Evolutionary conservation across 2,113 vertebrate genomes (phyloP), one percentile per base, ranked within the genome.

Genomic region (Tenrec ecaudatus): DNA sequence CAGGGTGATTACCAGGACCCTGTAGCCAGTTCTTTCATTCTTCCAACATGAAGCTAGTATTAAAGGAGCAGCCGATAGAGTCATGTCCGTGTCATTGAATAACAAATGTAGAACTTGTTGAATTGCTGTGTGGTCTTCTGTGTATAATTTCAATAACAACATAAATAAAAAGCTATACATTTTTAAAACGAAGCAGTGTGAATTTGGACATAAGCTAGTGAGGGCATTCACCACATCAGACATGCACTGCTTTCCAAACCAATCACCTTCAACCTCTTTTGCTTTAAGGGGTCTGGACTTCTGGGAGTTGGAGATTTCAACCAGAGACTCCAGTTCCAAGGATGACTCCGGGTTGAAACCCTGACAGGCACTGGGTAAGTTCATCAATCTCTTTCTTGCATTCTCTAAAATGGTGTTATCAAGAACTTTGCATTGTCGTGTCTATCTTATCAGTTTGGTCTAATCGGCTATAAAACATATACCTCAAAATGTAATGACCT

Each of bases 341-440:
- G 22, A 38, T 80, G 60, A 20, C 29, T 84, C 47, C 58, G 64
- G 25, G 57, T 87, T 66, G 71, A 91, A 80, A 77, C 76, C 3
- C 43, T 94, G 64, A 38, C n/a, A 66, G 64, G 33, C n/a, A 66
- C 12, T 83, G 27, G 20, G n/a, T 91, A 53, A 88, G 53, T 88
- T 76, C 84, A 75, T 62, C 75, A 77, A 76, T 90, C 58, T 92
- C 58, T 83, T 62, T 78, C 53, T 78, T 68, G 68, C 40, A 92
- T 68, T 82, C 66, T 82, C 17, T 38, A 62, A 83, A 82, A 40
- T 40, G 36, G 12, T 36, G 53, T 27, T 3, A 31, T 47, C 29
- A 29, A 3, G n/a, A 38, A 22, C 14, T 85, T 83, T 57, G 3
- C 40, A 47, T 19, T 57, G 2, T 40, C 81, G 3, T 47, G 4